Evolutionary conservation across 2,797 vertebrate genomes (phyloP), one percentile per base, ranked within the genome.

Genomic region (Huso huso): DNA sequence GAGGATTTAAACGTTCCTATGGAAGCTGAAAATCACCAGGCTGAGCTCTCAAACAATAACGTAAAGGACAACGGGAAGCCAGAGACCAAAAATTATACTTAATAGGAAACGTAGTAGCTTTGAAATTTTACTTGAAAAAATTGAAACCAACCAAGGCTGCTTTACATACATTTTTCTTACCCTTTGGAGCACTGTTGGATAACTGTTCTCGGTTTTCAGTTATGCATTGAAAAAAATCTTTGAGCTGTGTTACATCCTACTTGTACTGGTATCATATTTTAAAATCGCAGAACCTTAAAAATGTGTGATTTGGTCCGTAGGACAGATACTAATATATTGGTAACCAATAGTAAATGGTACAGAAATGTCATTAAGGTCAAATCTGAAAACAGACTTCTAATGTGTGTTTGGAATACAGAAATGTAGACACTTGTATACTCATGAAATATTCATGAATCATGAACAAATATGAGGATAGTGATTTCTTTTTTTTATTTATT

Each of bases 281-380:
- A 76, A 81, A 84, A 84, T 72, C 80, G 81, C 82, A 82, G 77
- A 86, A 82, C 82, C 81, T 82, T 82, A 75, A 80, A 37, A 83
- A 81, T 73, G 80, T 79, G 81, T 75, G 71, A 72, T 71, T 74
- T 83, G 72, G 86, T 88, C 88, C 84, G 79, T 86, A 82, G 87
- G 85, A 90, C 88, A 88, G 86, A 88, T 85, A 73, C 86, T 89
- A 88, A 89, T 87, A 91, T 89, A 90, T 91, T 89, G 88, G 87
- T 90, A 90, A 89, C 88, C 88, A 89, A 89, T 89, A 90, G 89
- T 89, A 83, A 86, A 85, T 77, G 85, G 86, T 85, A 82, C 82
- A 82, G 85, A 84, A 85, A 84, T 82, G 80, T 82, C 81, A 83
- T 88, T 88, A 80, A 85, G 87, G 82, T 87, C 83, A 86, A 84